A percentile compares a stretch with the other conserved stretches of the same genome.
phyloP scores from a whole-genome alignment of 2,797 vertebrate genomes.

The Trachops cirrhosus region DNA sequence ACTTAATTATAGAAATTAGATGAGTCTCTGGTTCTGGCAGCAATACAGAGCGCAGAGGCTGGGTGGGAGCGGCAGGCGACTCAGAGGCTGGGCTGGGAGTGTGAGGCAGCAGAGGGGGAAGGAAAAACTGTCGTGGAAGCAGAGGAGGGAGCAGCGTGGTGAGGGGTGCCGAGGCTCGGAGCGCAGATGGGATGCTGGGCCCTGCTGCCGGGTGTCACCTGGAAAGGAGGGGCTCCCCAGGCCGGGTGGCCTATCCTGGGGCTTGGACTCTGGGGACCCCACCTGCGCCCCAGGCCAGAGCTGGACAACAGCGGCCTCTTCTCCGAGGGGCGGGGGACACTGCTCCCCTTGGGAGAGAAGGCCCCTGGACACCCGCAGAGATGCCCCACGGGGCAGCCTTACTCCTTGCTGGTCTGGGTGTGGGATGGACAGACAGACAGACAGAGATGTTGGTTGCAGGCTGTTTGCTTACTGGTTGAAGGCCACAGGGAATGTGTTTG shows the following conservation, averaged over 20 bases:
- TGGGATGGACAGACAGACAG: slow-evolving; percentile 57
- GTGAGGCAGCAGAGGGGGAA: slow-evolving; percentile 44
- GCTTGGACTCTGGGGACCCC: background rate
- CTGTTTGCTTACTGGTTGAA: slow-evolving; percentile 33
- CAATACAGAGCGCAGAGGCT: background rate
- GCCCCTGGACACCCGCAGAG: background rate
- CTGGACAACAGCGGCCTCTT: background rate
- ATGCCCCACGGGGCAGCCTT: background rate
- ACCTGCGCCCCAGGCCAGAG: background rate
- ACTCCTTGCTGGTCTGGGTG: background rate
- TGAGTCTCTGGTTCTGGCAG: slow-evolving; percentile 68
- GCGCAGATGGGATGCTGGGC: slow-evolving; percentile 32
- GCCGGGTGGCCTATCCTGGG: background rate
- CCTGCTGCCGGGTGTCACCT: background rate
- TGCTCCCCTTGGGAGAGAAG: background rate
- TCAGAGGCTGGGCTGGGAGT: slow-evolving; percentile 50
- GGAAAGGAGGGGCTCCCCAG: background rate
- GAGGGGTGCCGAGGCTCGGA: background rate
- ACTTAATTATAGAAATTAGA: slow-evolving; percentile 63
- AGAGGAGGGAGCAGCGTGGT: slow-evolving; percentile 22
- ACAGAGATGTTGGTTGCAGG: slow-evolving; percentile 24
- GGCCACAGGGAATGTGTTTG: slow-evolving; percentile 25
- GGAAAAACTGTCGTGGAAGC: slow-evolving; percentile 49
- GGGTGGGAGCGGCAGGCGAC: slow-evolving; percentile 44
- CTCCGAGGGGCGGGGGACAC: background rate